Percentiles rank a stretch among this genome's conserved stretches.
phyloP scores from a whole-genome alignment of 2,797 vertebrate species.

The Streptopelia turtur region DNA sequence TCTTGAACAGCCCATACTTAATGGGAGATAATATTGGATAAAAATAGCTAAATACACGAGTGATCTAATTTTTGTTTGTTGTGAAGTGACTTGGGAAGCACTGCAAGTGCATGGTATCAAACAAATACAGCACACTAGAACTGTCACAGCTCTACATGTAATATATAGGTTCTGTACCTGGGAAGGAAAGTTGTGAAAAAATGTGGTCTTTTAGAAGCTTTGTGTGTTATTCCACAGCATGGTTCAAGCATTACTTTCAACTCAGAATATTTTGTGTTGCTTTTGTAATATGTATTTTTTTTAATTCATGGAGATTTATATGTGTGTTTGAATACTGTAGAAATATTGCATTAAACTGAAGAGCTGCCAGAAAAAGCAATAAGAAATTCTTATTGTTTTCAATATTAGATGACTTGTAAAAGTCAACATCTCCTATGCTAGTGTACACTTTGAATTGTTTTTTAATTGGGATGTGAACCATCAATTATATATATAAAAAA shows the following conservation, averaged over 20 bases:
- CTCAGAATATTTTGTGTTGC: not conserved
- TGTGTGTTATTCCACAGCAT: not conserved
- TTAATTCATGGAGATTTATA: not conserved
- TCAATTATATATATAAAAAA: not conserved
- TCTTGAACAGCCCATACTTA: not conserved
- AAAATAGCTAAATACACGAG: not conserved
- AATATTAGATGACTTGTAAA: not conserved
- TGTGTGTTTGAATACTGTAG: not conserved
- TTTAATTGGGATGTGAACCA: not conserved
- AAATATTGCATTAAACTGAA: not conserved
- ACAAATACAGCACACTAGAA: not conserved
- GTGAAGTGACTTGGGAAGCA: not conserved
- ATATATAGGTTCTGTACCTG: not conserved
- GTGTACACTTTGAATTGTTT: not conserved
- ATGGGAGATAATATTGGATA: not conserved
- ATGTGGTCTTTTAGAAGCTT: not conserved
- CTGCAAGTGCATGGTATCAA: not conserved
- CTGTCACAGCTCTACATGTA: fast-evolving
- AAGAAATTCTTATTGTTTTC: not conserved
- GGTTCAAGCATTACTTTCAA: not conserved
- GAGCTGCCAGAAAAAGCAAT: not conserved
- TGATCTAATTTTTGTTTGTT: not conserved
- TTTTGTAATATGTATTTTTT: not conserved
- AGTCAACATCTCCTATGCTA: not conserved
- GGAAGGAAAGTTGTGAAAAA: not conserved